phyloP scores from a whole-genome alignment of 2,113 vertebrate genomes.

The Tachysurus vachellii region DNA sequence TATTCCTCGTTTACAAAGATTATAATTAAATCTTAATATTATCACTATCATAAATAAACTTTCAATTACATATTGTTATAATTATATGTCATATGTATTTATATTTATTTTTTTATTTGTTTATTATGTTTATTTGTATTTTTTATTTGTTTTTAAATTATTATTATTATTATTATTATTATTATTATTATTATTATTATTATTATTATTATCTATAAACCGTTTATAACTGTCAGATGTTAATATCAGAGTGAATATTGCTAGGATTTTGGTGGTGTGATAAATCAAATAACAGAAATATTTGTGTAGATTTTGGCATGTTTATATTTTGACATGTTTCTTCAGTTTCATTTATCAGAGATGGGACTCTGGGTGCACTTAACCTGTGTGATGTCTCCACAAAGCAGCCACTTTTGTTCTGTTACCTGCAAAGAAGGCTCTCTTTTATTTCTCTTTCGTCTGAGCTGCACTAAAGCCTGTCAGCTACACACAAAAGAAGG shows the following conservation, averaged over 20 bases:
- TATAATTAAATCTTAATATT: background rate
- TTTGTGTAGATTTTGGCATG: background rate
- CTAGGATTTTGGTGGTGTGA: background rate
- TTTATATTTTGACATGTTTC: background rate
- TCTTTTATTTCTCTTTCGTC: conserved; percentile 55
- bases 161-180: too few relatives aligned
- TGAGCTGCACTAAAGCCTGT: conserved; percentile 68
- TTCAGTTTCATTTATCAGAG: conserved; percentile 7
- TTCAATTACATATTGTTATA: background rate
- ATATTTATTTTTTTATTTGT: background rate
- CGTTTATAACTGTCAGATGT: background rate
- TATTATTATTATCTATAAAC: too few relatives aligned
- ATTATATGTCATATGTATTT: background rate
- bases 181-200: too few relatives aligned
- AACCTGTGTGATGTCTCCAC: conserved; percentile 66
- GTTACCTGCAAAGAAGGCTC: conserved; percentile 67
- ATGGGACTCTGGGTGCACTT: conserved; percentile 64
- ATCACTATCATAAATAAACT: background rate
- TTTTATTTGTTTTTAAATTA: too few relatives aligned
- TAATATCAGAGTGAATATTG: background rate
- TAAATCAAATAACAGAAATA: background rate
- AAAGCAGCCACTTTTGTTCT: conserved; percentile 61
- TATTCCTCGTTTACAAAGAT: background rate
- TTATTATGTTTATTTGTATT: too few relatives aligned
- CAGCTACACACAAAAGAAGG: conserved; percentile 75